Percentiles rank a stretch among this genome's conserved stretches.
Conservation (phyloP, 2,888 invertebrate species). For the Galeruca laticollis region DNA sequence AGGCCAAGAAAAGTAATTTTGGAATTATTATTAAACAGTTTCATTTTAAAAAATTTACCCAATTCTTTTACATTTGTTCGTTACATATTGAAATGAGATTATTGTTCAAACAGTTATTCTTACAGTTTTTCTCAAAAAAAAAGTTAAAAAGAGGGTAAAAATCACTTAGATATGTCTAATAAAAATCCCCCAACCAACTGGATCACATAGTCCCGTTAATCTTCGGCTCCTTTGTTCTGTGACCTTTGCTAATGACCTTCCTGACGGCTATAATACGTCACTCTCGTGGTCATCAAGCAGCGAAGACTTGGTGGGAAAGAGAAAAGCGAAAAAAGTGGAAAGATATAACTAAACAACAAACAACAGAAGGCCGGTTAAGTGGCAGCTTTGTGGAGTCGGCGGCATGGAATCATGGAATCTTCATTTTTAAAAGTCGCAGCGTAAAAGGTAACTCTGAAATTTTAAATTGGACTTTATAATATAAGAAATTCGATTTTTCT, state of each 20-base stretch:
- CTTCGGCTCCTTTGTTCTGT: conserved; percentile 32
- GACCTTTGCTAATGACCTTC: conserved; percentile 36
- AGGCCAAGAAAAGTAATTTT: too few species aligned
- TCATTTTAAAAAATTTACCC: too few species aligned
- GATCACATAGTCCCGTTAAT: conserved; percentile 18
- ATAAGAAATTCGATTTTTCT: too few species aligned
- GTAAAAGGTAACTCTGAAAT: conserved; percentile 25
- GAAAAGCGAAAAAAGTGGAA: conserved; percentile 37
- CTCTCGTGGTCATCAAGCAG: conserved; percentile 37
- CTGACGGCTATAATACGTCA: conserved; percentile 34
- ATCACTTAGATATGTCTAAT: conserved; percentile 12
- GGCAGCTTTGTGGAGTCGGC: conserved; percentile 53
- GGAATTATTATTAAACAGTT: too few species aligned
- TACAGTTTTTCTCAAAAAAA: background rate
- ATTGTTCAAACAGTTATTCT: background rate
- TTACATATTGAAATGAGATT: too few species aligned
- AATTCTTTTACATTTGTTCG: too few species aligned
- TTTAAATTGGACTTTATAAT: too few species aligned
- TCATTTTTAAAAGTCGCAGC: background rate
- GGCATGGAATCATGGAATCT: conserved; percentile 24
- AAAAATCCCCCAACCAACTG: conserved; percentile 28
- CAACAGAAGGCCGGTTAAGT: conserved; percentile 56
- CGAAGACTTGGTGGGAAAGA: conserved; percentile 23
- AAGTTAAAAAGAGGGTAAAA: background rate
- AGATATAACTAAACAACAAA: conserved; percentile 46